These are phyloP conservation scores for Leptinotarsa rubiginosa DNA, from an alignment of 2,888 invertebrate species.

Conservation along the genomic window DNA sequence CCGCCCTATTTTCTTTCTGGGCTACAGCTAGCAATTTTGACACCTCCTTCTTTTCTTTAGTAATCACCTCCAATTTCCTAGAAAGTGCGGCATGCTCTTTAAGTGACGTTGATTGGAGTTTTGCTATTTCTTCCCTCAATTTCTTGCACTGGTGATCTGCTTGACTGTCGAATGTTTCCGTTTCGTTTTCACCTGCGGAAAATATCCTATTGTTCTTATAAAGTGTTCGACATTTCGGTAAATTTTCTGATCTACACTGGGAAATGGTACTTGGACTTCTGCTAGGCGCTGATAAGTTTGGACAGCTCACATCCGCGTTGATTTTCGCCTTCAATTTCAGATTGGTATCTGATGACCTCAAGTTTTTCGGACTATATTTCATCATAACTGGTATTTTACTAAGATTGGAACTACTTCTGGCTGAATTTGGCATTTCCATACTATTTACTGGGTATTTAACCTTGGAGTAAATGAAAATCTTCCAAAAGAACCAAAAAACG, in stretches of 20 bases:
- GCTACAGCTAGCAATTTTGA: constrained; percentile 50
- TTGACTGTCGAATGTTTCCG: constrained; percentile 29
- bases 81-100: constrained; percentile 58
- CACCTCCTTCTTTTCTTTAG: constrained; percentile 59
- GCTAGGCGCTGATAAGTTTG: constrained; percentile 41
- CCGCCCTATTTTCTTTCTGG: constrained; percentile 59
- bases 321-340: constrained; percentile 34
- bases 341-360: constrained; percentile 44
- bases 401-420: constrained; percentile 22
- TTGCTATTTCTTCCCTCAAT: constrained; percentile 57
- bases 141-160: constrained; percentile 50
- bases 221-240: constrained; percentile 44
- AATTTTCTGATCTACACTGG: constrained; percentile 29
- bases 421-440: constrained; percentile 9
- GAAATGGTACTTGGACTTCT: constrained; percentile 46
- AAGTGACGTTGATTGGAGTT: constrained; percentile 54
- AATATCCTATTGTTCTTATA: constrained; percentile 44
- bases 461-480: constrained; percentile 41
- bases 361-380: constrained; percentile 29
- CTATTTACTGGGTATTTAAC: too few relatives aligned
- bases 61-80: constrained; percentile 56
- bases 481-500: constrained; percentile 42
- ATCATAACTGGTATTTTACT: constrained; percentile 51
- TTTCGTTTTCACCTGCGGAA: constrained; percentile 31
- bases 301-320: constrained; percentile 46